phyloP scores from a whole-genome alignment of 2,888 invertebrate species.

The Agrochola circellaris region DNA sequence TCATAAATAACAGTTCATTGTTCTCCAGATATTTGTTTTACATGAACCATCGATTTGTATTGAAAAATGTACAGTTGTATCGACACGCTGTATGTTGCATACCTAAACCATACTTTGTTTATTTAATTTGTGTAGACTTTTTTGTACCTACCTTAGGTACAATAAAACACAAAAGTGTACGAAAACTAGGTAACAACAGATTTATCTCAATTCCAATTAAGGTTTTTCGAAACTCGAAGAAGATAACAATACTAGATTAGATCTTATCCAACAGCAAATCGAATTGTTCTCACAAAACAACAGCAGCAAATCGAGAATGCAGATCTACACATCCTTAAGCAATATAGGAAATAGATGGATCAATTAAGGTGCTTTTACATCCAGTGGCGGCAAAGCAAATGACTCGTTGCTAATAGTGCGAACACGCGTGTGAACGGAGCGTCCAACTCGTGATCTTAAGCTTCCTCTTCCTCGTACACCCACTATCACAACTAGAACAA shows the following conservation, averaged over 20 bases:
- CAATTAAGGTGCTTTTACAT: conserved; percentile 66
- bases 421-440: conserved; percentile 76
- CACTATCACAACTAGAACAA: conserved; percentile 65
- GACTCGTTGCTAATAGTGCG: conserved; percentile 77
- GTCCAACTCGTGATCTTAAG: conserved; percentile 74
- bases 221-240: not conserved
- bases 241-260: not conserved
- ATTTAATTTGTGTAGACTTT: not conserved
- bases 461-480: conserved; percentile 78
- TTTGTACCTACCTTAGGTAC: no score
- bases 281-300: conserved; percentile 44
- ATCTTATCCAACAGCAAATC: conserved; percentile 3
- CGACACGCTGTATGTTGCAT: not conserved
- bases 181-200: not conserved
- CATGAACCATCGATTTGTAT: conserved; percentile 46
- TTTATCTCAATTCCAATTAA: not conserved
- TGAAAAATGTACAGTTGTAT: conserved; percentile 15
- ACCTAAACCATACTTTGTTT: not conserved
- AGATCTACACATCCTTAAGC: conserved; percentile 28
- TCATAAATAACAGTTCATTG: conserved; percentile 56
- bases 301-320: conserved; percentile 55
- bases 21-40: conserved; percentile 56
- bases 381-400: conserved; percentile 66
- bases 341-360: conserved; percentile 49
- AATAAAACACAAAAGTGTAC: not conserved